These are phyloP conservation scores for Drosophila atripex DNA, from an alignment of 2,888 invertebrate species.

Conservation along the genomic window DNA sequence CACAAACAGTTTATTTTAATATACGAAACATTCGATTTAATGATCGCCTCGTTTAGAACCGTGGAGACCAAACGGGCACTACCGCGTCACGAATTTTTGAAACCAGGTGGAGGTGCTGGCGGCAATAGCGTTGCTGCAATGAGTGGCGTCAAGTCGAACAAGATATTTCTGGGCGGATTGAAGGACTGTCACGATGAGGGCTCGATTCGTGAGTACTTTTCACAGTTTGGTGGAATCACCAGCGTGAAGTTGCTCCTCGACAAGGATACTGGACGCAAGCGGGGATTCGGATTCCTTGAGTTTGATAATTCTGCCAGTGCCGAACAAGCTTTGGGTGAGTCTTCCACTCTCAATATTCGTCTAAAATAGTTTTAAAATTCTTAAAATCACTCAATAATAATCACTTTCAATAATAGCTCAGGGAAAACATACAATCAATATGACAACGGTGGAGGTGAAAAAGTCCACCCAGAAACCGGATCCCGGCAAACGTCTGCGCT, in stretches of 20 bases:
- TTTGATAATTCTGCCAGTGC: constrained; percentile 79
- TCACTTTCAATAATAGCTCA: constrained; percentile 55
- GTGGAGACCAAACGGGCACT: constrained; percentile 81
- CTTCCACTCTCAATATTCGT: neutral
- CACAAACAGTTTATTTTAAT: neutral
- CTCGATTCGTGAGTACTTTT: constrained; percentile 76
- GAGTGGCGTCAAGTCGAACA: constrained; percentile 65
- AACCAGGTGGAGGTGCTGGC: constrained; percentile 44
- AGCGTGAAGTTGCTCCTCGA: constrained; percentile 79
- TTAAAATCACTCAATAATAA: too few species aligned
- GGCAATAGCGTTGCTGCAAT: constrained; percentile 14
- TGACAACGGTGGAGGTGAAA: constrained; percentile 78
- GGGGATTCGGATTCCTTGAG: constrained; percentile 82
- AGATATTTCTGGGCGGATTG: constrained; percentile 81
- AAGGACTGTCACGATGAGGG: constrained; percentile 80
- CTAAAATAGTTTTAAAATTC: too few species aligned
- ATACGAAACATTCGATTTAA: neutral
- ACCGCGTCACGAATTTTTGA: constrained; percentile 76
- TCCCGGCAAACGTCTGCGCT: constrained; percentile 80
- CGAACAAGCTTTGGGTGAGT: constrained; percentile 80
- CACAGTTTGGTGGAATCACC: constrained; percentile 75
- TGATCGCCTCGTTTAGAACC: constrained; percentile 56
- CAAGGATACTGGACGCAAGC: constrained; percentile 81
- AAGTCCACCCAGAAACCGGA: constrained; percentile 80
- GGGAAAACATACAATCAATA: constrained; percentile 76